Percentiles rank a stretch among this genome's conserved stretches.
Conservation (phyloP, 2,888 invertebrate genomes). For the Drosophila fulvimacula region DNA sequence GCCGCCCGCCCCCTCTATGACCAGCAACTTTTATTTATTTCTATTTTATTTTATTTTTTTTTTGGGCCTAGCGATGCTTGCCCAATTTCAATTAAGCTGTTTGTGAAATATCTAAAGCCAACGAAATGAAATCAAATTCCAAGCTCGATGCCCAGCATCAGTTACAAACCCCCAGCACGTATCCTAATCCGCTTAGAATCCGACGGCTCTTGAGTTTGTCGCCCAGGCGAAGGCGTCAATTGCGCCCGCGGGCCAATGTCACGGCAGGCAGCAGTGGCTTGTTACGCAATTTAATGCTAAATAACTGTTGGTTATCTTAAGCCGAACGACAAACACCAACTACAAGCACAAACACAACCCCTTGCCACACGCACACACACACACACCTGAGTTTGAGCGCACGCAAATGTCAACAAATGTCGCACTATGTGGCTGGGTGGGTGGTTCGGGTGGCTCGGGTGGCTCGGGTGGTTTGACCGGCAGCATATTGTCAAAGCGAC, state of each 20-base stretch:
- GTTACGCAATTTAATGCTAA: constrained; percentile 39
- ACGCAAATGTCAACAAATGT: constrained; percentile 76
- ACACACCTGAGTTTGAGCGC: constrained; percentile 22
- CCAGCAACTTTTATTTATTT: constrained; percentile 70
- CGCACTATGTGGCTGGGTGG: constrained; percentile 39
- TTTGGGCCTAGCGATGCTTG: constrained; percentile 5
- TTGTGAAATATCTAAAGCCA: constrained; percentile 19
- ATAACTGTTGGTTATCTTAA: constrained; percentile 66
- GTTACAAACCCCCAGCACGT: constrained; percentile 7
- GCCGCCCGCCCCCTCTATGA: constrained; percentile 37
- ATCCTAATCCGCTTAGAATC: constrained; percentile 66
- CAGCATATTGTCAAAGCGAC: constrained; percentile 70
- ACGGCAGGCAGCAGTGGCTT: constrained; percentile 36
- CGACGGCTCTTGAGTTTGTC: constrained; percentile 49
- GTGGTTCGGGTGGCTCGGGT: constrained; percentile 5
- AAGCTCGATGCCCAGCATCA: constrained; percentile 6
- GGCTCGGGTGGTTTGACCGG: constrained; percentile 53
- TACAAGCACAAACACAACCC: constrained; percentile 22
- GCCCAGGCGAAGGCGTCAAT: constrained; percentile 59
- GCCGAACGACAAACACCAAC: constrained; percentile 62
- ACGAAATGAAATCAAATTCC: constrained; percentile 20
- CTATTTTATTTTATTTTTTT: no score
- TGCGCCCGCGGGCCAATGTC: constrained; percentile 50
- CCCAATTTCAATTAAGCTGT: constrained; percentile 34
- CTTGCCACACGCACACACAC: constrained; percentile 7